Base-by-base conservation (phyloP, 53 echinoderm and acorn worm genomes). In the Antedon mediterranea region DNA sequence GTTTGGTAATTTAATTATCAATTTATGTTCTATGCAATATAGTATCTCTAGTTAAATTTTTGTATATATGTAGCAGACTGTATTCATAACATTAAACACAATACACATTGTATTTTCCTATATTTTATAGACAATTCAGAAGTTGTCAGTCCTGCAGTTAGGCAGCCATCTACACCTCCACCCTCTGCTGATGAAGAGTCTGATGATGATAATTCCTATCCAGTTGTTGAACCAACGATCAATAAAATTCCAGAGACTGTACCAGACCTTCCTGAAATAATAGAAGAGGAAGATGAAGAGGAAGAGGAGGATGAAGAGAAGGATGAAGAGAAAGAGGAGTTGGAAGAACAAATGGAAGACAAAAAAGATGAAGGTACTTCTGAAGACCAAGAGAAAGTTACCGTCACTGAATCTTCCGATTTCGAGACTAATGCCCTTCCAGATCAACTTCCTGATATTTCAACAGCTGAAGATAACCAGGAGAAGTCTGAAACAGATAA, bases 231-330 rank as follows among this genome's bases (percentile, higher is more conserved):
- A 13, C 43, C 31, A 8, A 32, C 34, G 76, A 71, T 77, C 43
- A 30, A 70, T 31, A 84, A 37, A 32, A 78, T 34, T 71, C 23
- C 57, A 34, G 72, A 75, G 73, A 73, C 43, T 30, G 78, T 78
- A 71, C 44, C 78, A 34, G 76, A 75, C 7, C 79, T 74, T 26
- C 83, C 78, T 5, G 74, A 77, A 76, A 74, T 82, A 28, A 71
- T 43, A 20, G 42, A 81, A 30, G 30, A 74, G 30, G 71, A 43
- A 33, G 84, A 88, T 3, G 89, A n/a, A n/a, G n/a, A n/a, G n/a
- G n/a, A n/a, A 27, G 86, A 85, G 34, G 85, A 83, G 4, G 87
- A 82, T 23, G 76, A 84, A 26, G 84, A 86, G 33, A 77, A 82
- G 43, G 82, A 81, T 29, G 81, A 79, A 32, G 80, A 72, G 20